Base-by-base conservation (phyloP, 2,888 invertebrate species). In the Agrypnus murinus region DNA sequence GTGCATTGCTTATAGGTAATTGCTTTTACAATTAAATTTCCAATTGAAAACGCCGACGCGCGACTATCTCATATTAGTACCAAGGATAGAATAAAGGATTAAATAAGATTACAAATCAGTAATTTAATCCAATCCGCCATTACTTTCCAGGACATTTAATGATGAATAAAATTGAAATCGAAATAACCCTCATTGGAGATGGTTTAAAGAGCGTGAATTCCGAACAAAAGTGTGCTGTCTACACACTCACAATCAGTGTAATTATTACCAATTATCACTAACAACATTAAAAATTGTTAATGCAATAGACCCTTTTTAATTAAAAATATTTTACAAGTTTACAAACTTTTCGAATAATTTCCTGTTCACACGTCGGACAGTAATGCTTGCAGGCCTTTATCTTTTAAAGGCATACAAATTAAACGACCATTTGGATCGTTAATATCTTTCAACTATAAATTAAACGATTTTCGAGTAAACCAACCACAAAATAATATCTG, bases 401-500 rank as follows among this genome's bases (percentile, higher is more conserved):
- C 64, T 50, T 40, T 69, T 48, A 14, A 48, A 45, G 65, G 60
- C 60, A 69, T 46, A 65, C 64, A 60, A 71, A 67, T 67, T 71
- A 67, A 67, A 71, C 43, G 63, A 34, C 66, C 46, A 63, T 64
- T 65, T 55, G 45, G 31, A 40, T 57, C 70, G 62, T 62, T 70
- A 70, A 70, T 70, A 65, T 70, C 70, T 65, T 48, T 34, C 57
- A 64, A 59, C 68, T 60, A 68, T 68, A 68, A 71, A 72, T 69
- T 69, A 69, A 69, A 69, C 69, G 72, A 72, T 72, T 69, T 68
- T 53, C 43, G 31, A 55, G 55, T 36, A 36, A 25, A 60, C 59
- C 31, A 55, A 46, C 69, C 72, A 48, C 72, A 72, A 72, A 69
- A 72, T 72, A 72, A 69, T 72, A 69, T 68, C 72, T 19, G 65